Base-by-base conservation (phyloP, 2,797 vertebrate species). In the Rhadinocentrus ornatus region DNA sequence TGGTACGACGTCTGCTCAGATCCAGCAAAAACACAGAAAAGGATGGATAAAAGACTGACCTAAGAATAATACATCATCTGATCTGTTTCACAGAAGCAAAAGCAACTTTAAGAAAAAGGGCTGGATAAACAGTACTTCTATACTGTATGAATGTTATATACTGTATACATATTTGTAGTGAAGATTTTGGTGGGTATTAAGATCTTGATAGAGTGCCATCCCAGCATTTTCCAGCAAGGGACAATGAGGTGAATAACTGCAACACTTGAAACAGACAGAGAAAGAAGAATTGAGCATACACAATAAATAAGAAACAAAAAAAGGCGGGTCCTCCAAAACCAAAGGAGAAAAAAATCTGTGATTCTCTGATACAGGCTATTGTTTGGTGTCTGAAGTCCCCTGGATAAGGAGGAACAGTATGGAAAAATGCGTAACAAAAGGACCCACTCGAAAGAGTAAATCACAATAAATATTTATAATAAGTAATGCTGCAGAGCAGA, bases 401-500 rank as follows among this genome's bases (percentile, higher is more conserved):
- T 39, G 86, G 87, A 90, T 64, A 62, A 34, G 48, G 15, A 69
- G 54, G 69, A 76, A 72, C 70, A 67, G 35, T 74, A 62, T 82
- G 79, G 77, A 65, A 78, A 69, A 61, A 76, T 34, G 66, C 44
- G 67, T 57, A 64, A 80, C 65, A 88, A 72, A 78, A 71, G 74
- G 62, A 82, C 73, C 70, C 61, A 83, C 86, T 91, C 85, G 87
- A 86, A 89, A 87, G 85, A 91, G 85, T 92, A 93, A 94, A 94
- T 93, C 90, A 92, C 87, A 91, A 93, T 94, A 94, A 94, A 94
- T 94, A 94, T 93, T 94, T 93, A 93, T 92, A 89, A 92, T 91
- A 91, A 93, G 90, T 91, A 93, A 89, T 79, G 86, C 85, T 77
- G 78, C 83, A 80, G 56, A 73, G 75, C 86, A 93, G 92, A 89